Evolutionary conservation across 2,113 vertebrate species (phyloP).

Genomic region (Lanius ludovicianus): DNA sequence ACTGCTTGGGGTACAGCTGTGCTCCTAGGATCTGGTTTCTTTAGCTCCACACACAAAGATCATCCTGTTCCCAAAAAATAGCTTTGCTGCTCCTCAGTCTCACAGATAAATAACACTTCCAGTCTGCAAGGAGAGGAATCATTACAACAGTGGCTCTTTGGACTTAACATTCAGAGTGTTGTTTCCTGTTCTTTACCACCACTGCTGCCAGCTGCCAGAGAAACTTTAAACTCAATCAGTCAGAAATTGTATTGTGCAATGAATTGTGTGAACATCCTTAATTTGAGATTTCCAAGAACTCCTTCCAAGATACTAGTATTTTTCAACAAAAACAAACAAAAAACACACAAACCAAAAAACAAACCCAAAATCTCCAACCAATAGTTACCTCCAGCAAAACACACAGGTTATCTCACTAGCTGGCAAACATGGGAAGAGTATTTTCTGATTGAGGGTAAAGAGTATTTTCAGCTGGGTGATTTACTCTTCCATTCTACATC

Average conservation of each 20-base stretch:
- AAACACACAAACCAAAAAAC: background rate
- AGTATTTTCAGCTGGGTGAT: background rate
- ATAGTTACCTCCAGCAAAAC: background rate
- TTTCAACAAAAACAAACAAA: background rate
- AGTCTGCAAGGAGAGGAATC: background rate
- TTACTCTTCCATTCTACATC: background rate
- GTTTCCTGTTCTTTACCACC: constrained; percentile 65
- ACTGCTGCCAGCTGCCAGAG: constrained; percentile 48
- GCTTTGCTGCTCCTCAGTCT: background rate
- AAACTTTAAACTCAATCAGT: constrained; percentile 44
- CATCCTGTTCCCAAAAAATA: constrained; percentile 61
- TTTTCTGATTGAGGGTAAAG: background rate
- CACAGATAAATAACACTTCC: constrained; percentile 64
- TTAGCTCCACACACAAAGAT: constrained; percentile 69
- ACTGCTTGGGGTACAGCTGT: constrained; percentile 64
- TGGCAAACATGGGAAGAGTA: background rate
- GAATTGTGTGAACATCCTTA: constrained; percentile 57
- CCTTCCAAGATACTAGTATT: constrained; percentile 10
- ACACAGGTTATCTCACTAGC: background rate
- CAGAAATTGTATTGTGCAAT: constrained; percentile 4
- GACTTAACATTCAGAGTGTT: constrained; percentile 29
- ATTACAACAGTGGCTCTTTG: constrained; percentile 38
- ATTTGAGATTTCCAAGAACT: constrained; percentile 27
- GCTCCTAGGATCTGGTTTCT: constrained; percentile 3
- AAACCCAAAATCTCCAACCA: background rate